Evolutionary conservation across 2,113 vertebrate genomes (phyloP).

Genomic region (Chamaea fasciata): DNA sequence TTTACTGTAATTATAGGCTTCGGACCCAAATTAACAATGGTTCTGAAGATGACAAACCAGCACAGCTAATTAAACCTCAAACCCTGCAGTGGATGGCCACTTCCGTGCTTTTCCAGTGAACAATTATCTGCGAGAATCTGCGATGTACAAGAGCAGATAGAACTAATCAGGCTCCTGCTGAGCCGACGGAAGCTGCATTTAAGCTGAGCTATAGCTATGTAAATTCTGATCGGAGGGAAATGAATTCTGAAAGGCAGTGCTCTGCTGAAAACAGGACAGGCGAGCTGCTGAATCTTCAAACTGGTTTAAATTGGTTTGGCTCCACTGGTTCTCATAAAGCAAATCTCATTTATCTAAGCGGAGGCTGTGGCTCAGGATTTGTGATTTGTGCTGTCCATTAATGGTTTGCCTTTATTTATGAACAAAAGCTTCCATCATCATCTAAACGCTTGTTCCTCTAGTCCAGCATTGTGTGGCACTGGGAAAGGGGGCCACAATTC

Average conservation of each 20-base stretch:
- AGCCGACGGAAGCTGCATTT: not conserved
- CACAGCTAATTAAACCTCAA: not conserved
- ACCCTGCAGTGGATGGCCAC: not conserved
- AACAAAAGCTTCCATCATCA: conserved; percentile 23
- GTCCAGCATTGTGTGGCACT: not conserved
- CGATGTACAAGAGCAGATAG: not conserved
- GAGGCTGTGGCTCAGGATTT: not conserved
- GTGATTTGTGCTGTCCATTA: not conserved
- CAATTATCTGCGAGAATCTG: not conserved
- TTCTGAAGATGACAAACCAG: not conserved
- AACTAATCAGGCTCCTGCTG: conserved; percentile 17
- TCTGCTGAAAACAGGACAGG: not conserved
- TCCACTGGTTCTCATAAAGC: not conserved
- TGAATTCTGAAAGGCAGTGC: conserved; percentile 14
- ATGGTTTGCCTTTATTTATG: conserved; percentile 9
- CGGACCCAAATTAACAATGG: not conserved
- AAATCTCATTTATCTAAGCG: not conserved
- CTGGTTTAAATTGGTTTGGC: conserved; percentile 38
- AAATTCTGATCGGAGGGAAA: conserved; percentile 30
- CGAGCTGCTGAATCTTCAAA: not conserved
- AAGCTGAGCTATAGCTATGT: not conserved
- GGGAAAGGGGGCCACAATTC: not conserved
- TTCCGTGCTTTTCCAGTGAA: not conserved
- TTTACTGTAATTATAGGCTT: not conserved
- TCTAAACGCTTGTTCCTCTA: not conserved